Conservation (phyloP, 2,888 invertebrate species). For the Oxystoma pomonae region DNA sequence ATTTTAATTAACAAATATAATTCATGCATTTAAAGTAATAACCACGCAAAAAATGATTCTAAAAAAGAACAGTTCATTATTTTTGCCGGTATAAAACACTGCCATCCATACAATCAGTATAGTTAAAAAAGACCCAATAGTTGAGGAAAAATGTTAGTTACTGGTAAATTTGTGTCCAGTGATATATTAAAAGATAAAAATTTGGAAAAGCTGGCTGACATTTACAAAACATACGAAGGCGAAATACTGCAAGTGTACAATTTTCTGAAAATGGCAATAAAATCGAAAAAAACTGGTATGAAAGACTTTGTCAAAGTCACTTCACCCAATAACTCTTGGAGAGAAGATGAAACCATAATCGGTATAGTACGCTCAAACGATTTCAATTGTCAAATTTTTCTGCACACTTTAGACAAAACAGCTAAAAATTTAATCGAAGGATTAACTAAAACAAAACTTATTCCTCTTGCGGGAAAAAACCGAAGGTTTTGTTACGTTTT, state of each 20-base stretch:
- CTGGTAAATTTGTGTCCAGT: no score
- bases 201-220: slow-evolving; percentile 13
- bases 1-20: no score
- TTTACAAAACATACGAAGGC: slow-evolving; percentile 7
- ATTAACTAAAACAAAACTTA: not conserved
- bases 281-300: slow-evolving; percentile 8
- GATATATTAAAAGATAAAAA: slow-evolving; percentile 14
- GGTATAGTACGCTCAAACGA: slow-evolving; percentile 7
- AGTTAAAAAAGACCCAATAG: no score
- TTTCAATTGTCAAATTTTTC: not conserved
- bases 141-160: no score
- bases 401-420: not conserved
- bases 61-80: no score
- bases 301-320: slow-evolving; percentile 12
- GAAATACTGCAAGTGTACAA: slow-evolving; percentile 14
- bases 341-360: slow-evolving; percentile 15
- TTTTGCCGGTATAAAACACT: no score
- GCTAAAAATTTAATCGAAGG: not conserved
- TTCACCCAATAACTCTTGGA: slow-evolving; percentile 16
- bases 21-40: no score
- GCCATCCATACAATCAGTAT: no score
- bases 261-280: slow-evolving; percentile 14
- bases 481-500: not conserved
- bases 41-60: no score
- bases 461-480: not conserved